Evolutionary conservation across 2,113 vertebrate species (phyloP).

Genomic region (Melanerpes aurifrons): DNA sequence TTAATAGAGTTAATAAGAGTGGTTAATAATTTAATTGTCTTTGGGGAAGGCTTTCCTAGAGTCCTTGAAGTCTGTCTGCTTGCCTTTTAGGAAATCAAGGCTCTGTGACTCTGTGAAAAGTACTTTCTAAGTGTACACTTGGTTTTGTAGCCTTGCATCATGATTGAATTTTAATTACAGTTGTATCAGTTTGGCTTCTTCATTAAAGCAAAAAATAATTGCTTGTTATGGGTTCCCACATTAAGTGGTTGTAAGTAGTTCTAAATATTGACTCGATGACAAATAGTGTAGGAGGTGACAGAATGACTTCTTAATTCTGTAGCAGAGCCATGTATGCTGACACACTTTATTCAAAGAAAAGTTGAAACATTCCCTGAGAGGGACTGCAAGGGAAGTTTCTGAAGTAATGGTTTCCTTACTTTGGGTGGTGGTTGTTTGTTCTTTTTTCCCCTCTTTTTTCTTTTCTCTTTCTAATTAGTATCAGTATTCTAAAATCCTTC

Average conservation of each 20-base stretch:
- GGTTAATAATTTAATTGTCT: neutral
- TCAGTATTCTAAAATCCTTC: neutral
- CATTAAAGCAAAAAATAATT: neutral
- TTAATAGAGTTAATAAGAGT: neutral
- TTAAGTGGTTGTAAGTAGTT: neutral
- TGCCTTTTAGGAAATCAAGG: neutral
- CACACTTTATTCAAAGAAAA: neutral
- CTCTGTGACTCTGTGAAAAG: neutral
- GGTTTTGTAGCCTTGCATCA: neutral
- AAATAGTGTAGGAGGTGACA: neutral
- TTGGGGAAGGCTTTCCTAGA: neutral
- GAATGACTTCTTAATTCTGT: neutral
- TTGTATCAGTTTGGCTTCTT: neutral
- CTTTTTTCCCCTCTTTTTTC: neutral
- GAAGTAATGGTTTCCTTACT: neutral
- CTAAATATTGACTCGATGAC: neutral
- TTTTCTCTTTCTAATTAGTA: neutral
- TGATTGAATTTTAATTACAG: neutral
- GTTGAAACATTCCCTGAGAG: neutral
- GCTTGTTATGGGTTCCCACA: neutral
- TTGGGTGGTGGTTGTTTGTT: neutral
- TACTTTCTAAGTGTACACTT: neutral
- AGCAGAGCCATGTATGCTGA: neutral
- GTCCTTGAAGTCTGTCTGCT: neutral
- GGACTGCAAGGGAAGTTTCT: neutral